These are phyloP conservation scores for Altica lythri DNA, from an alignment of 2,888 invertebrate genomes.

Conservation along the genomic window DNA sequence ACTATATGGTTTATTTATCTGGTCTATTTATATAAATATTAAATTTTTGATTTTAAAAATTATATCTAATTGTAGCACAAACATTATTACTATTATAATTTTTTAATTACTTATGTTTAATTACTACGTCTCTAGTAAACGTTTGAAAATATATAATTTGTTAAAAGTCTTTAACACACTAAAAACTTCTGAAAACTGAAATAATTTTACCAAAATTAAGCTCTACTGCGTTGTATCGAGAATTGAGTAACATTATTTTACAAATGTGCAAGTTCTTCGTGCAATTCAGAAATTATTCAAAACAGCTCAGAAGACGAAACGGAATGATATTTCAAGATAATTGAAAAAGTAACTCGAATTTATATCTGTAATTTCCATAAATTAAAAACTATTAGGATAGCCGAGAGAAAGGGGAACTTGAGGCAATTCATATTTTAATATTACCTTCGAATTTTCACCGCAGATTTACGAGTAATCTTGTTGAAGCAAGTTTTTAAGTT, in stretches of 20 bases:
- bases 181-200: too few relatives aligned
- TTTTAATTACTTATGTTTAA: too few relatives aligned
- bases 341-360: conserved; percentile 29
- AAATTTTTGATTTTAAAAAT: too few relatives aligned
- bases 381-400: conserved; percentile 24
- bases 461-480: conserved; percentile 24
- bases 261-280: conserved; percentile 12
- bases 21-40: too few relatives aligned
- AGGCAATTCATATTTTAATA: conserved; percentile 26
- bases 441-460: conserved; percentile 23
- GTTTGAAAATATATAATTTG: too few relatives aligned
- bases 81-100: too few relatives aligned
- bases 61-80: too few relatives aligned
- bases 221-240: too few relatives aligned
- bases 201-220: too few relatives aligned
- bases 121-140: too few relatives aligned
- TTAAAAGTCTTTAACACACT: too few relatives aligned
- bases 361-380: conserved; percentile 28
- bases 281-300: conserved; percentile 19
- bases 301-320: conserved; percentile 13
- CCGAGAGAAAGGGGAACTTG: conserved; percentile 2
- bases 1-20: too few relatives aligned
- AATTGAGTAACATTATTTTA: conserved; percentile 7
- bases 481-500: conserved; percentile 1
- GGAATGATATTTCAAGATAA: conserved; percentile 24